Evolutionary conservation across 1,140 invertebrate genomes (phyloP).

Genomic region (Physella acuta): DNA sequence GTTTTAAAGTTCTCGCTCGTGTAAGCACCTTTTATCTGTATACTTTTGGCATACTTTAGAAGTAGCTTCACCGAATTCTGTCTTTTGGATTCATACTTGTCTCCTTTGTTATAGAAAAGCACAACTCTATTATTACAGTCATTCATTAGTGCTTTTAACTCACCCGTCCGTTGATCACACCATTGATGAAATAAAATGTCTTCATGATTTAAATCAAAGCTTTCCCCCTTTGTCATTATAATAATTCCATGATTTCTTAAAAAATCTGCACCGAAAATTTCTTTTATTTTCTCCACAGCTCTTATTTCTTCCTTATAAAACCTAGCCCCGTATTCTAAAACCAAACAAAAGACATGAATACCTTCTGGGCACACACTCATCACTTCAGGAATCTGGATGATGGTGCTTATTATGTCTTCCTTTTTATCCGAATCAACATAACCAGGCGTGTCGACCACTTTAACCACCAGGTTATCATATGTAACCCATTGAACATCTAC

Average conservation of each 20-base stretch:
- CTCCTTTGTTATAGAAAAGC: background rate
- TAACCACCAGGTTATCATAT: no score
- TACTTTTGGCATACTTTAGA: background rate
- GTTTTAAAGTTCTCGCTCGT: no score
- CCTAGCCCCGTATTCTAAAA: background rate
- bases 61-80: background rate
- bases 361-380: no score
- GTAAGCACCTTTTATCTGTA: background rate
- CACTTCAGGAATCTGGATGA: no score
- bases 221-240: constrained; percentile 10
- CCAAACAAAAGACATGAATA: background rate
- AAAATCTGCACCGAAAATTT: constrained; percentile 1
- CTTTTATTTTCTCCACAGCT: background rate
- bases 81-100: background rate
- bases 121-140: constrained; percentile 1
- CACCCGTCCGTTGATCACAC: background rate
- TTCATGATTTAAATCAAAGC: background rate
- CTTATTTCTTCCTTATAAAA: background rate
- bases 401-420: no score
- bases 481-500: no score
- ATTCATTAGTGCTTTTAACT: background rate
- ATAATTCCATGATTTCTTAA: constrained; percentile 9
- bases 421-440: no score
- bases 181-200: background rate
- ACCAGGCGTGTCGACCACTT: no score